These are phyloP conservation scores for Drosophila algonquin DNA, from an alignment of 2,888 invertebrate genomes.

Conservation along the genomic window DNA sequence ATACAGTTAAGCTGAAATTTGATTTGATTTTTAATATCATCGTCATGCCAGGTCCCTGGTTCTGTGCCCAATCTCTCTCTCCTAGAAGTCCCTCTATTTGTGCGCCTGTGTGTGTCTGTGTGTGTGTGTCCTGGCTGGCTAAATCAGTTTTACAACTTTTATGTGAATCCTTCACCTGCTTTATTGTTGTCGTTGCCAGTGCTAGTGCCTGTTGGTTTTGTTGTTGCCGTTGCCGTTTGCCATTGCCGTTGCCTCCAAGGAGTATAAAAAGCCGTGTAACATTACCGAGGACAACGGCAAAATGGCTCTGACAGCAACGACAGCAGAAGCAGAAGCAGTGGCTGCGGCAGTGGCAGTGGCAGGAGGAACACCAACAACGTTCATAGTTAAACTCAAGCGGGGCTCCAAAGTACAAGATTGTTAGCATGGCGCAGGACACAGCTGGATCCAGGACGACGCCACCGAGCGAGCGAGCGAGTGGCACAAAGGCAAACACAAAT, in stretches of 20 bases:
- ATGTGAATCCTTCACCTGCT: slow-evolving; percentile 61
- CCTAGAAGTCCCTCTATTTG: slow-evolving; percentile 8
- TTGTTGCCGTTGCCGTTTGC: slow-evolving; percentile 16
- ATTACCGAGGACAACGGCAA: slow-evolving; percentile 56
- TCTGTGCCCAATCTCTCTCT: neutral
- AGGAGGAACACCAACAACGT: slow-evolving; percentile 35
- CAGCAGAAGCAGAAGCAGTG: slow-evolving; percentile 20
- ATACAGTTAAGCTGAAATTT: slow-evolving; percentile 51
- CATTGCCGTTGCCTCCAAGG: slow-evolving; percentile 32
- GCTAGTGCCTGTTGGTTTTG: slow-evolving; percentile 18
- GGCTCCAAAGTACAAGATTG: slow-evolving; percentile 56
- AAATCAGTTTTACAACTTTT: slow-evolving; percentile 64
- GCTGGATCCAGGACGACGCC: slow-evolving; percentile 44
- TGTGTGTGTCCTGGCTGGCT: slow-evolving; percentile 9
- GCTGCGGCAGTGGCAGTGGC: slow-evolving; percentile 14
- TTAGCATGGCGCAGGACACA: slow-evolving; percentile 49
- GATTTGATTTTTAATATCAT: slow-evolving; percentile 57
- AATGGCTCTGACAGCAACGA: slow-evolving; percentile 53
- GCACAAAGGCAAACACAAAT: slow-evolving; percentile 61
- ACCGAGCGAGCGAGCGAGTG: slow-evolving; percentile 19
- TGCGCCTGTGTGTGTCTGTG: slow-evolving; percentile 2
- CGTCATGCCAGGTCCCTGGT: neutral
- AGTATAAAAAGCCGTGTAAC: slow-evolving; percentile 43
- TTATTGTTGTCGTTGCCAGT: slow-evolving; percentile 32
- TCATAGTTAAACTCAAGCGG: slow-evolving; percentile 51